These are phyloP conservation scores for Lutraria lutraria DNA, from an alignment of 2,888 invertebrate species.

Conservation along the genomic window DNA sequence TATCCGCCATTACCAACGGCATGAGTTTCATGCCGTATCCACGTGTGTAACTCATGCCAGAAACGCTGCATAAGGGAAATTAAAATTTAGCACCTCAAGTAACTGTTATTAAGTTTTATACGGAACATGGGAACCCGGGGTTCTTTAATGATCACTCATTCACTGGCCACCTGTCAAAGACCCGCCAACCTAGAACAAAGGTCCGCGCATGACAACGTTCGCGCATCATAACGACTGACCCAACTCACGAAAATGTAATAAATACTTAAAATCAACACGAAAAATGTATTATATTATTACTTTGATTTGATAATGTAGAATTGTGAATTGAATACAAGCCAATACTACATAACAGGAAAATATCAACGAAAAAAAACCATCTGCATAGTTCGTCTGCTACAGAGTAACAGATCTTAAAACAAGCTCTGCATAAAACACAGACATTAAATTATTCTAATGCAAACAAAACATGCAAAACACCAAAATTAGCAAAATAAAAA, in stretches of 20 bases:
- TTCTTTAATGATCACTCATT: background rate
- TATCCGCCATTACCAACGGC: slow-evolving; percentile 36
- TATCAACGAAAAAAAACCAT: background rate
- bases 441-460: background rate
- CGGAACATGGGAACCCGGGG: background rate
- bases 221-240: slow-evolving; percentile 20
- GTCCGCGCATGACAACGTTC: slow-evolving; percentile 39
- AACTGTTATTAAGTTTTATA: background rate
- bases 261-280: background rate
- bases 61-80: background rate
- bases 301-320: no score
- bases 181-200: slow-evolving; percentile 24
- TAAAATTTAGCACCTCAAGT: background rate
- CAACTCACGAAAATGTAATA: background rate
- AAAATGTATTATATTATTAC: no score
- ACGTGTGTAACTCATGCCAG: slow-evolving; percentile 9
- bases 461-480: background rate
- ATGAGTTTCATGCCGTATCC: slow-evolving; percentile 41
- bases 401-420: background rate
- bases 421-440: background rate
- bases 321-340: no score
- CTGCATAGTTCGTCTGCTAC: slow-evolving; percentile 40
- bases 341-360: no score
- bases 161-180: slow-evolving; percentile 32
- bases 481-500: background rate